phyloP scores from a whole-genome alignment of 1,140 invertebrate genomes.

The Carposina sasakii region DNA sequence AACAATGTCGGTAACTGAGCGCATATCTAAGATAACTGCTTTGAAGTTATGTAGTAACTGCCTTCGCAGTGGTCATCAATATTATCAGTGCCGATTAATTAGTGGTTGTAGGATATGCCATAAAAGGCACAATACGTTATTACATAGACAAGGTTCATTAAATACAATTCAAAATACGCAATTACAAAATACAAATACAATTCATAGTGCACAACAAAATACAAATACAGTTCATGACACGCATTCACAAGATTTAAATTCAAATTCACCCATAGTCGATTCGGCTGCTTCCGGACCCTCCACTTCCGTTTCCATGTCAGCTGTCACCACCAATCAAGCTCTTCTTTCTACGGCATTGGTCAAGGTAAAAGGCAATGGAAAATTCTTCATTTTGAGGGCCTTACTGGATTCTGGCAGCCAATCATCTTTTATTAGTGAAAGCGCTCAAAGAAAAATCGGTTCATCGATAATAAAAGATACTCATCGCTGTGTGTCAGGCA shows the following conservation, averaged over 20 bases:
- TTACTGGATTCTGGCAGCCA: constrained; percentile 1
- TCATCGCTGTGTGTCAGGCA: constrained; percentile 8
- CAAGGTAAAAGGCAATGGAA: constrained; percentile 5
- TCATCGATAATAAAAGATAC: background rate
- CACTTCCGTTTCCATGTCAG: background rate
- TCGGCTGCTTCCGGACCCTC: background rate
- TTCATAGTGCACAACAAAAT: background rate
- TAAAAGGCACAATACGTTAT: constrained; percentile 1
- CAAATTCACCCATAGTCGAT: background rate
- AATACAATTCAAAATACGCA: too few species aligned
- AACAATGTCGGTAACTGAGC: constrained; percentile 1
- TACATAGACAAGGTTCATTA: too few species aligned
- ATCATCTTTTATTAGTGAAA: constrained; percentile 7
- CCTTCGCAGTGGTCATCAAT: constrained; percentile 1
- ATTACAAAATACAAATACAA: too few species aligned
- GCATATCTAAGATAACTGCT: background rate
- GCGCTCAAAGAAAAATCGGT: background rate
- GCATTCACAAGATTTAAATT: background rate
- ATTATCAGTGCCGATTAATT: background rate
- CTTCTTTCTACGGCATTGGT: constrained; percentile 8
- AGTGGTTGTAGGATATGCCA: constrained; percentile 5
- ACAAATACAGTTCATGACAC: background rate
- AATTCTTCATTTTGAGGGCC: constrained; percentile 1
- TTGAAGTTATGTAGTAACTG: constrained; percentile 5
- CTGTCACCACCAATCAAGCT: constrained; percentile 2